Conservation (phyloP, 92 coral and sea anemone genomes). For the Palythoa caribaeorum region DNA sequence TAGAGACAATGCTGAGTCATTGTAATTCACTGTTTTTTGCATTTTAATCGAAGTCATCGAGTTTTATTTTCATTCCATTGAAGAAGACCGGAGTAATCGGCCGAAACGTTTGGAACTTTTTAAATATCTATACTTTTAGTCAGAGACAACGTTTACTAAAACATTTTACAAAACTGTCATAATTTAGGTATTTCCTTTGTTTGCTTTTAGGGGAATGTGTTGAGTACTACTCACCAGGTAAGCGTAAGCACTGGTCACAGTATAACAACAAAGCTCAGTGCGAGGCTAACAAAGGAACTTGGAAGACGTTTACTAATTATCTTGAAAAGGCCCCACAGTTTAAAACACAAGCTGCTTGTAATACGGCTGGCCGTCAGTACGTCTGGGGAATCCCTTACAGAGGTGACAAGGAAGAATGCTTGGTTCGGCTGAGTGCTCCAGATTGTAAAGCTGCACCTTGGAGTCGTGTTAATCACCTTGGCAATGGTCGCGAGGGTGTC, state of each 20-base stretch:
- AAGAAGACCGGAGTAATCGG: too few relatives aligned
- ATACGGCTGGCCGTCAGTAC: constrained; percentile 56
- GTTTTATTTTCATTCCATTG: too few relatives aligned
- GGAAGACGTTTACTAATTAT: constrained; percentile 82
- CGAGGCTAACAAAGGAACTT: constrained; percentile 73
- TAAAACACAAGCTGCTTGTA: constrained; percentile 58
- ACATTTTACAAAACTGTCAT: too few relatives aligned
- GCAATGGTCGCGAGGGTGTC: constrained; percentile 85
- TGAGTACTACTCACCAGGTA: constrained; percentile 73
- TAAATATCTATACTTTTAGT: too few relatives aligned
- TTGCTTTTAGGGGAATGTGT: constrained; percentile 81
- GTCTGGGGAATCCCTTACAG: constrained; percentile 86
- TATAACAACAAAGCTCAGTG: constrained; percentile 86
- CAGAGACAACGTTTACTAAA: too few relatives aligned
- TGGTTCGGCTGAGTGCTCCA: constrained; percentile 74
- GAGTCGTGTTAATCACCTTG: constrained; percentile 96
- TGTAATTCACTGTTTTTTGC: too few relatives aligned
- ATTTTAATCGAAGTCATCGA: too few relatives aligned
- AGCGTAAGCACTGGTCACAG: constrained; percentile 84
- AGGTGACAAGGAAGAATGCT: constrained; percentile 70
- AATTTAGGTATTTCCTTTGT: not conserved
- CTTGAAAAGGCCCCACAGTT: constrained; percentile 73
- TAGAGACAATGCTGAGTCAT: too few relatives aligned
- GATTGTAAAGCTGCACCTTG: constrained; percentile 82
- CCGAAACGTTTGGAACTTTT: too few relatives aligned